Evolutionary conservation across 92 coral and sea anemone genomes (phyloP).

Genomic region (Palythoa heliodiscus): DNA sequence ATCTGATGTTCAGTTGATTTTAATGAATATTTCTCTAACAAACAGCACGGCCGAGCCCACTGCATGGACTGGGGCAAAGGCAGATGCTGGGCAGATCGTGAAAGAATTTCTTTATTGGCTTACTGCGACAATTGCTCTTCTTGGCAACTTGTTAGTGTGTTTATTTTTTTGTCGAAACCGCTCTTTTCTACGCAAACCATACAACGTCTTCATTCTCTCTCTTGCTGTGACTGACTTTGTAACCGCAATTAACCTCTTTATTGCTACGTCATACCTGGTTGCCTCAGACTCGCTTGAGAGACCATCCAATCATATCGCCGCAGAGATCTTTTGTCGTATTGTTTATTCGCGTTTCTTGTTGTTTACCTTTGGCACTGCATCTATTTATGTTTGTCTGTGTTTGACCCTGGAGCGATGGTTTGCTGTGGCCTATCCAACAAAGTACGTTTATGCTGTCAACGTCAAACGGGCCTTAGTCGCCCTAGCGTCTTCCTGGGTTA

Average conservation of each 20-base stretch:
- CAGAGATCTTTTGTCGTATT: slow-evolving; percentile 65
- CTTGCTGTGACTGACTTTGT: slow-evolving; percentile 77
- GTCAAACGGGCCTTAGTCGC: slow-evolving; percentile 52
- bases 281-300: slow-evolving; percentile 43
- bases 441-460: slow-evolving; percentile 54
- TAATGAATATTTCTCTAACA: slow-evolving; percentile 2
- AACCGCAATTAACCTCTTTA: slow-evolving; percentile 69
- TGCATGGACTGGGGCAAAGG: not conserved
- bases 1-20: not conserved
- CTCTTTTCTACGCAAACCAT: slow-evolving; percentile 66
- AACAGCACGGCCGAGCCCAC: slow-evolving; percentile 35
- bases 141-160: slow-evolving; percentile 69
- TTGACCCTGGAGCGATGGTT: slow-evolving; percentile 84
- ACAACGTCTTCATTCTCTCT: slow-evolving; percentile 70
- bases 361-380: slow-evolving; percentile 74
- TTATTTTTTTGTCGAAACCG: slow-evolving; percentile 61
- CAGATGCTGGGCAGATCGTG: slow-evolving; percentile 17
- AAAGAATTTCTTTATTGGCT: slow-evolving; percentile 64
- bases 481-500: slow-evolving; percentile 47
- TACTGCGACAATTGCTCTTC: slow-evolving; percentile 64
- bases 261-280: slow-evolving; percentile 68
- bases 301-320: slow-evolving; percentile 50
- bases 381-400: slow-evolving; percentile 67
- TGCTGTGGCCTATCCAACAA: slow-evolving; percentile 68
- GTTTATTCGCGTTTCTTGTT: slow-evolving; percentile 61